Evolutionary conservation across 2,888 invertebrate species (phyloP).

Genomic region (Dione vanillae): DNA sequence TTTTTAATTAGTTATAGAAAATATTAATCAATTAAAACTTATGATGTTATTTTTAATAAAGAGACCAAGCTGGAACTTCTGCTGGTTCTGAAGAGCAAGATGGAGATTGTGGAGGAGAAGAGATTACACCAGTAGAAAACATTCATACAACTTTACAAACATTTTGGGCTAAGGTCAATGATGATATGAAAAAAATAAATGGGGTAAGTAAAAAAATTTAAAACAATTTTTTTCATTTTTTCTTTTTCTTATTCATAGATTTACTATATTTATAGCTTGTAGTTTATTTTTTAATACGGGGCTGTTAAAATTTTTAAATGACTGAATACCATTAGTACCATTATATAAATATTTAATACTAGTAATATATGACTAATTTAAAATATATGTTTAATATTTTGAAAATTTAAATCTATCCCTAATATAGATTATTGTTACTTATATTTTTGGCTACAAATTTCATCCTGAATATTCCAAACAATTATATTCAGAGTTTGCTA

Average conservation of each 20-base stretch:
- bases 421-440: too few species aligned
- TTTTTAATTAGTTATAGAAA: neutral
- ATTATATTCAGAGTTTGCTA: too few species aligned
- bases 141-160: conserved; percentile 86
- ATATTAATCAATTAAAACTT: neutral
- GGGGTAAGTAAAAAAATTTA: conserved; percentile 83
- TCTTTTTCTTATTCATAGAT: neutral
- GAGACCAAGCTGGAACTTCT: conserved; percentile 68
- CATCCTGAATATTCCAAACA: too few species aligned
- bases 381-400: too few species aligned
- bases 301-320: too few species aligned
- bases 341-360: too few species aligned
- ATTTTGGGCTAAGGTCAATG: conserved; percentile 93
- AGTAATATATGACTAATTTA: too few species aligned
- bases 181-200: conserved; percentile 91
- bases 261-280: too few species aligned
- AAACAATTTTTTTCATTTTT: neutral
- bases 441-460: too few species aligned
- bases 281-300: too few species aligned
- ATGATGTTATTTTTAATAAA: conserved; percentile 43
- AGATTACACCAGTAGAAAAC: conserved; percentile 72
- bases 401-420: too few species aligned
- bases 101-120: conserved; percentile 81
- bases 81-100: conserved; percentile 65
- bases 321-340: too few species aligned